Evolutionary conservation across 2,797 vertebrate genomes (phyloP), one percentile per base, ranked within the genome.

Genomic region (Acestrorhynchus altus): DNA sequence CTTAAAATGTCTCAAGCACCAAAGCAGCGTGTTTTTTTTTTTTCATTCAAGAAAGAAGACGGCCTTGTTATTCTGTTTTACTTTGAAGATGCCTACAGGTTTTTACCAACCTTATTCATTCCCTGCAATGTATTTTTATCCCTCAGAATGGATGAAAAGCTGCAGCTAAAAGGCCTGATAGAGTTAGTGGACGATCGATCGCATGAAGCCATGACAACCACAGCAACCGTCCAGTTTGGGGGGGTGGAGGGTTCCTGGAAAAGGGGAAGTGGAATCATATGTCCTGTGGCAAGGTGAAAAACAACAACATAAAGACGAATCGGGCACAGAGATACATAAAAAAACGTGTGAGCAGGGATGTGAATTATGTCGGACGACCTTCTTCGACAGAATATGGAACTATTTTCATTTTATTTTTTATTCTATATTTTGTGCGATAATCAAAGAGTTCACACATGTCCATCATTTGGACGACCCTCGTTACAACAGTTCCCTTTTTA

Each of bases 151-250:
- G 12, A 24, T 44, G 28, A 15, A 69, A 47, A 52, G 47, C 47
- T 69, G 28, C 22, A 7, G 18, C 47, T 35, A 52, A 69, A 20
- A 69, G 47, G 49, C 28, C n/a, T 69, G 67, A 51, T 69, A 39
- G 15, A 18, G 67, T 54, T 69, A 51, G 26, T 40, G 49, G 67
- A 51, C 18, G 18, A 68, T 68, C 66, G 24, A 68, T 51, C 46
- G 35, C 20, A 52, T 67, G 24, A 31, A 67, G 65, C 49, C n/a
- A 47, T 54, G 49, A 52, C 44, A 51, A 68, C 46, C 65, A 68
- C 49, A 54, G 24, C 44, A 26, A 31, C 26, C n/a, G 15, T 51
- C 47, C 26, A 20, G 47, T 54, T 4, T 10, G 28, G 67, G 49
- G 49, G 67, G 28, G 47, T 13, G 4, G 8, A n/a, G 26, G 47